phyloP scores from a whole-genome alignment of 2,888 invertebrate species.

The Cataglyphis albicans region DNA sequence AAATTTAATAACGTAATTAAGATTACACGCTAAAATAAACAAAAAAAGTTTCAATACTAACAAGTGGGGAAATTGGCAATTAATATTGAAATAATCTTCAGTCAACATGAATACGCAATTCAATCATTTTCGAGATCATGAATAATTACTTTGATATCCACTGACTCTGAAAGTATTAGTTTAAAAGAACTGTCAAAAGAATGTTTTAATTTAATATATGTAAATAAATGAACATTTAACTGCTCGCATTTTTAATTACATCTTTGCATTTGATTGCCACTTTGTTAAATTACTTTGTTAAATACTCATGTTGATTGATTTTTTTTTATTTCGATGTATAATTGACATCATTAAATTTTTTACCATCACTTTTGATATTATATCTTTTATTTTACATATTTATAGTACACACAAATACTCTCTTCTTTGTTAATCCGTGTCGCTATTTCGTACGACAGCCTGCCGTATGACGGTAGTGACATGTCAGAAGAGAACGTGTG shows the following conservation, averaged over 20 bases:
- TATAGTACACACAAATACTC: neutral
- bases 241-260: too few relatives aligned
- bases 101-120: neutral
- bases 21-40: neutral
- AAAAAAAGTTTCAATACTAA: neutral
- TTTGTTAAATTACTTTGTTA: neutral
- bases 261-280: neutral
- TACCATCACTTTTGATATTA: neutral
- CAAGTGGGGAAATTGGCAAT: too few relatives aligned
- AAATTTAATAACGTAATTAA: neutral
- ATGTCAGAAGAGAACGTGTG: constrained; percentile 28
- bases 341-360: neutral
- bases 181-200: neutral
- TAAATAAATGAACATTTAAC: neutral
- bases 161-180: neutral
- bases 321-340: neutral
- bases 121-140: neutral
- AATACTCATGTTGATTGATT: neutral
- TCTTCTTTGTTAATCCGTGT: constrained; percentile 46
- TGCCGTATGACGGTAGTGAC: constrained; percentile 20
- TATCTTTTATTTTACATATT: neutral
- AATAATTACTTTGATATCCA: neutral
- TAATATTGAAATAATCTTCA: too few relatives aligned
- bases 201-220: neutral
- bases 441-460: constrained; percentile 61